Evolutionary conservation across 2,797 vertebrate species (phyloP), one percentile per base, ranked within the genome.

Genomic region (Crenuchus spilurus): DNA sequence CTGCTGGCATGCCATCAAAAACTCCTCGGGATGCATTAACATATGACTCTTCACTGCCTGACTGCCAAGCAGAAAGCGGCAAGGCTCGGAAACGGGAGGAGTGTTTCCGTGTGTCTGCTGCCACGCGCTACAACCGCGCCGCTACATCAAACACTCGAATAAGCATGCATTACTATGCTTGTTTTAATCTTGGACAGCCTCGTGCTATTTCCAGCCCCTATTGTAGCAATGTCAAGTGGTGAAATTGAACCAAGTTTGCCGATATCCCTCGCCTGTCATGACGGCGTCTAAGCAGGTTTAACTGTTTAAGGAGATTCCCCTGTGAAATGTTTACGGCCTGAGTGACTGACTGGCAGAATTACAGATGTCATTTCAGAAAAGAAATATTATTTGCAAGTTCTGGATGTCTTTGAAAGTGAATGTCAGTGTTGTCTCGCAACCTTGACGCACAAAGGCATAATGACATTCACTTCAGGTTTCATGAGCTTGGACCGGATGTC

Each of bases 151-250:
- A 71, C 77, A 76, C 72, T 78, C 60, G 70, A 80, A 75, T 77
- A 76, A 78, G 58, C 77, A 62, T 48, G 78, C 75, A 79, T 78
- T 75, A 74, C 46, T 68, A 72, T 81, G 74, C 67, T 75, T 75
- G 72, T 81, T 76, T 77, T 81, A 77, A 82, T 80, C 75, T 83
- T 75, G 63, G 65, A 66, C 39, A 48, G 65, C 65, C 71, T 72
- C 7, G 24, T 37, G 67, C 74, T 41, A 48, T 77, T 77, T 77
- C 60, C 65, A 52, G 62, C 71, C 37, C 51, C 74, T 55, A 46
- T 55, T 73, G 60, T 60, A 58, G 44, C 39, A 72, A 68, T 62
- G 71, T 81, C 64, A 66, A 55, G 42, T 48, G 60, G 22, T 79
- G 71, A 79, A 79, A 74, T 48, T 48, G 70, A 83, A 72, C 57